These are phyloP conservation scores for Tachina grossa DNA, from an alignment of 2,888 invertebrate species.

Conservation along the genomic window DNA sequence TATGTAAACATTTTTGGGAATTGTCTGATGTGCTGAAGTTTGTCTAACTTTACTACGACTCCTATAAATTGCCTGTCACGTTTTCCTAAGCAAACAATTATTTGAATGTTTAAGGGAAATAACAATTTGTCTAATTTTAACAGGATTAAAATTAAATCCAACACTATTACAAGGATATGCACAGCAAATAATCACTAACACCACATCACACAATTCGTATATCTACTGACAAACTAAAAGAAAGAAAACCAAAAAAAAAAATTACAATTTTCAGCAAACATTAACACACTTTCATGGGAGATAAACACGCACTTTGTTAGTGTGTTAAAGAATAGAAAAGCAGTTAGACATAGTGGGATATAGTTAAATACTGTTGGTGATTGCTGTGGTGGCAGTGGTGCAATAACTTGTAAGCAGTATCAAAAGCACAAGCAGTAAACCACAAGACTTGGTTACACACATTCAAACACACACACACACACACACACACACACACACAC, in stretches of 20 bases:
- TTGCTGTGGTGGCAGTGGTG: slow-evolving; percentile 30
- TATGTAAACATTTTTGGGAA: slow-evolving; percentile 10
- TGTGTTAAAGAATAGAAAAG: slow-evolving; percentile 7
- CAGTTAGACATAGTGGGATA: neutral
- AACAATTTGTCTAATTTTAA: slow-evolving; percentile 78
- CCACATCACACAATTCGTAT: slow-evolving; percentile 16
- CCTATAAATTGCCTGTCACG: slow-evolving; percentile 64
- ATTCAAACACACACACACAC: no score
- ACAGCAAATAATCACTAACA: slow-evolving; percentile 42
- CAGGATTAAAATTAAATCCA: slow-evolving; percentile 75
- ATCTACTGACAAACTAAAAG: slow-evolving; percentile 5
- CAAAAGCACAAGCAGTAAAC: slow-evolving; percentile 54
- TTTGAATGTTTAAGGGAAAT: slow-evolving; percentile 69
- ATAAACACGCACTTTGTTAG: slow-evolving; percentile 45
- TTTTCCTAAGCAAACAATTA: slow-evolving; percentile 69
- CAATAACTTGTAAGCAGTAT: slow-evolving; percentile 18
- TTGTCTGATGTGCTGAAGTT: neutral
- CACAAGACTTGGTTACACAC: slow-evolving; percentile 33
- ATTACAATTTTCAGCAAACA: slow-evolving; percentile 21
- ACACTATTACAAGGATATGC: slow-evolving; percentile 39
- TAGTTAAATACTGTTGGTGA: slow-evolving; percentile 22
- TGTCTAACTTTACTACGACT: neutral
- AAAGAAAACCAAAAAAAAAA: neutral
- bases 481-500: no score
- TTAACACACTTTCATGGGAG: slow-evolving; percentile 28